Percentiles rank a stretch among this genome's conserved stretches.
Evolutionary conservation across 2,888 invertebrate species (phyloP).

Genomic region (Parnassius apollo): DNA sequence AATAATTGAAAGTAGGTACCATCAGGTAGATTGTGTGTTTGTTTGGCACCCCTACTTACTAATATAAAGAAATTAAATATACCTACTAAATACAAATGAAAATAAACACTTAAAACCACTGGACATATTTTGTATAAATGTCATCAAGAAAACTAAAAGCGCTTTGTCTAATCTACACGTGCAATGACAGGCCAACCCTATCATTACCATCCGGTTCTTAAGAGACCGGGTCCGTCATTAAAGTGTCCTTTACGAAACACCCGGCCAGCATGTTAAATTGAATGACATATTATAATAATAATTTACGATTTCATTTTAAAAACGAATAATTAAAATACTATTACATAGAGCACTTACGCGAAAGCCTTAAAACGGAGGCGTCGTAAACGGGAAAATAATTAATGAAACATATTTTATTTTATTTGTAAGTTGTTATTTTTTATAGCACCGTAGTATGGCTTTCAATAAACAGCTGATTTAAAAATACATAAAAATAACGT

Average conservation of each 20-base stretch:
- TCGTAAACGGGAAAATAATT: background rate
- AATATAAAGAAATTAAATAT: background rate
- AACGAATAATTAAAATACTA: slow-evolving; percentile 22
- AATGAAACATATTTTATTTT: no score
- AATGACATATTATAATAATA: slow-evolving; percentile 12
- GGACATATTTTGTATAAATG: slow-evolving; percentile 1
- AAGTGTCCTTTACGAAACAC: slow-evolving; percentile 22
- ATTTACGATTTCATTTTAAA: slow-evolving; percentile 9
- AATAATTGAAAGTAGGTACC: no score
- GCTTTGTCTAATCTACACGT: slow-evolving; percentile 14
- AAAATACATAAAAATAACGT: no score
- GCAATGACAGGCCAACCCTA: slow-evolving; percentile 5
- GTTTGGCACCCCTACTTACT: no score
- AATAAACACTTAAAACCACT: no score
- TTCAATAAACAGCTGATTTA: no score
- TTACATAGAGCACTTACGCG: slow-evolving; percentile 1
- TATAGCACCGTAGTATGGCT: no score
- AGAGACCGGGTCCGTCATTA: slow-evolving; percentile 15
- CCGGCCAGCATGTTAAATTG: slow-evolving; percentile 16
- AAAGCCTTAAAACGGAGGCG: slow-evolving; percentile 12
- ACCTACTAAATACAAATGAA: background rate
- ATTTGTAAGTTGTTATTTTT: no score
- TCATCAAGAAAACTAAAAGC: slow-evolving; percentile 6
- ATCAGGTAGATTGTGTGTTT: no score
- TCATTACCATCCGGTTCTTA: slow-evolving; percentile 13